These are phyloP conservation scores for Thymallus thymallus DNA, from an alignment of 2,113 vertebrate species.

Conservation along the genomic window DNA sequence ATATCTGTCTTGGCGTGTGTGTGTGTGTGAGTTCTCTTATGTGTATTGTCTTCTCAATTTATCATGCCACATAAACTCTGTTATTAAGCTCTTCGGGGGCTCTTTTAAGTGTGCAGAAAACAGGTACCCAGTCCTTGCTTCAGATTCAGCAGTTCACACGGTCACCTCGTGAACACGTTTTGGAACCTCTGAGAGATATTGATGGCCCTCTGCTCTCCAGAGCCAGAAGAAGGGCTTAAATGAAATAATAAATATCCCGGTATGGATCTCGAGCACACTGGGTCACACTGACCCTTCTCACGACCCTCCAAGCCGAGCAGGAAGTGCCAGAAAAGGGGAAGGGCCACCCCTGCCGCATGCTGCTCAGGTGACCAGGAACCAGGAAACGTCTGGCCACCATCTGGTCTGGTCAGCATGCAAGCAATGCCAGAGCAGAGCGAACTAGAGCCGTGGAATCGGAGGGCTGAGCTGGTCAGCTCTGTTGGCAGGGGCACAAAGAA, in stretches of 20 bases:
- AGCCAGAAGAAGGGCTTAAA: conserved; percentile 65
- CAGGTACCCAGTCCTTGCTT: neutral
- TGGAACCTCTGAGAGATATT: conserved; percentile 57
- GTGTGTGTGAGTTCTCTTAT: neutral
- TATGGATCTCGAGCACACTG: conserved; percentile 63
- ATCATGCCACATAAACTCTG: conserved; percentile 61
- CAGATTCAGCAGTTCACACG: conserved; percentile 65
- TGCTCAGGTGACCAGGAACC: conserved; percentile 63
- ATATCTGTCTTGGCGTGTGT: conserved; percentile 23
- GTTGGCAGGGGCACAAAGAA: conserved; percentile 62
- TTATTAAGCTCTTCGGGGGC: conserved; percentile 53
- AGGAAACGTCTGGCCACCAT: conserved; percentile 67
- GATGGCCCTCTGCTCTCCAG: conserved; percentile 52
- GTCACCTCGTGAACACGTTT: conserved; percentile 61
- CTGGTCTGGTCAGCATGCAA: conserved; percentile 38
- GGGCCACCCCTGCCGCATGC: conserved; percentile 8
- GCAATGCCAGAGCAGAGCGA: conserved; percentile 16
- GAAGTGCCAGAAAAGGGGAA: conserved; percentile 55
- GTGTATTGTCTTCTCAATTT: conserved; percentile 46
- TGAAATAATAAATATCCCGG: conserved; percentile 76
- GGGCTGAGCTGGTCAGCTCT: conserved; percentile 41
- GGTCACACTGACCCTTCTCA: conserved; percentile 71
- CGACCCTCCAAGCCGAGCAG: conserved; percentile 64
- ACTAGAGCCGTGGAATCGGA: neutral
- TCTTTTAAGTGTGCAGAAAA: conserved; percentile 37